Evolutionary conservation across 2,888 invertebrate species (phyloP), one percentile per base, ranked within the genome.

Genomic region (Drosophila gaucha): DNA sequence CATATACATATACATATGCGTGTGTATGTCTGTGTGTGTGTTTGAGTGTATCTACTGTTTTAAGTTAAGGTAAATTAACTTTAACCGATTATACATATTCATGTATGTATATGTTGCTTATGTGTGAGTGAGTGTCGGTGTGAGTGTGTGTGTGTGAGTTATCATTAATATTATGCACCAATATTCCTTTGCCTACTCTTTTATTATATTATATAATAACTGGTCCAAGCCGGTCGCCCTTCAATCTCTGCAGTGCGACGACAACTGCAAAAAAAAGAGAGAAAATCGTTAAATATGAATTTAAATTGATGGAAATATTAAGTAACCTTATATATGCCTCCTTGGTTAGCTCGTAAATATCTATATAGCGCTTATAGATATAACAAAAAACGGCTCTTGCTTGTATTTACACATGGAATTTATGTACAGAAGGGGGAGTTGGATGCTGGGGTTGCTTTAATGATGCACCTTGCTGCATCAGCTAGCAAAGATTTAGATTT

Each of bases 331-430:
- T 59, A 52, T 74, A 70, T 80, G 89, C 87, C 89, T 88, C 89
- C 82, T 88, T 87, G 78, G 66, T 80, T 77, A 67, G 78, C 64
- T 78, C 54, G 59, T 68, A 66, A 59, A 84, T 88, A 70, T 88
- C 67, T 88, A 70, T 88, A 68, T 84, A 84, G 78, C 67, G 63
- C 71, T 80, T 85, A 88, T 74, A 84, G 85, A 80, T 76, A 66
- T 78, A 82, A 88, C 85, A 88, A 77, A 84, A 80, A 74, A 67
- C 58, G 44, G 46, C 51, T 63, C 52, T 67, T 60, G 58, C 58
- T 82, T 65, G 63, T 86, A 88, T 83, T 88, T 83, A 88, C 82
- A 83, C 63, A 59, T 87, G 89, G 89, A 88, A 83, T 80, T 80
- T 83, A 86, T 83, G 54, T 83, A 83, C 82, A 88, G 55, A 50